Base-by-base conservation (phyloP, 92 coral and sea anemone genomes). In the Anthopleura xanthogrammica region DNA sequence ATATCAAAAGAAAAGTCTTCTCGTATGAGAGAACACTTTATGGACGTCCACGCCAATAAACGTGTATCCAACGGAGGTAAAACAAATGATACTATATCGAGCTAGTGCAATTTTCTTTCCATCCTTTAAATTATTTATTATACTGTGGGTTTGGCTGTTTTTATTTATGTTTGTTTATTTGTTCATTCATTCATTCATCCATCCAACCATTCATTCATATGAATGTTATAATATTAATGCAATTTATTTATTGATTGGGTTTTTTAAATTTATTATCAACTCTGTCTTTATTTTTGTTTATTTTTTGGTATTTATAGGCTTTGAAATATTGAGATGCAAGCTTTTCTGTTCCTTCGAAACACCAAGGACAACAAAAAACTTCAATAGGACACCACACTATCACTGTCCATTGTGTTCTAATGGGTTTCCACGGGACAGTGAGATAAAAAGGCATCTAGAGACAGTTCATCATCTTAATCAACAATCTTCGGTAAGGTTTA, bases 1-100 rank as follows among this genome's bases (percentile, higher is more conserved):
- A 24, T 70, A 11, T 70, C 75, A 70, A 70, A 70, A 70, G 75
- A 70, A 70, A 70, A 23, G 75, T 24, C 75, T n/a, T n/a, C n/a
- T 24, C 75, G 75, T 40, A 70, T 29, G 36, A 29, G 36, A 29
- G 36, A 29, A 29, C 36, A 29, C 36, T 29, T 29, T 29, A 29
- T 29, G 36, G 36, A 29, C 36, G 1, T 29, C 36, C 36, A 29
- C 36, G 36, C 36, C 36, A 29, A 29, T 29, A 29, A 29, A 29
- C 36, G 36, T 29, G 36, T 29, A 29, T 29, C 36, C 0, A 29
- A 29, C 36, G 0, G 36, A 29, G 36, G 36, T 29, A 29, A 29
- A 29, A 29, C 36, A 29, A 29, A 29, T 29, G 1, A 29, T 29
- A 29, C 36, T 29, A 29, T 29, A 29, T 29, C 36, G 36, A 29